Percentiles rank a stretch among this genome's conserved stretches.
phyloP scores from a whole-genome alignment of 2,888 invertebrate species.

The Drosophila hamatofila region DNA sequence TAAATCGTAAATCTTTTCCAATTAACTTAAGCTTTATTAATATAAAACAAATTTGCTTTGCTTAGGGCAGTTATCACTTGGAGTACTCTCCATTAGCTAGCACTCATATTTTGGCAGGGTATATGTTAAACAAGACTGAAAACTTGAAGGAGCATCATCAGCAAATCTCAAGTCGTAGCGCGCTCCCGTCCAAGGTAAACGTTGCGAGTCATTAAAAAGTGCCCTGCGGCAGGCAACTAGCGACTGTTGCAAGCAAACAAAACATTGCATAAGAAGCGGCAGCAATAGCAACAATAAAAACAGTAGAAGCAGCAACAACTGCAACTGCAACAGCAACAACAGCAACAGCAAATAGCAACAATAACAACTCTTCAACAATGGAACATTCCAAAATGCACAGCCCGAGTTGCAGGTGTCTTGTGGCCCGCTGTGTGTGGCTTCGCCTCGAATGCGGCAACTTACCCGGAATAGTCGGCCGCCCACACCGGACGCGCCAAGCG shows the following conservation, averaged over 20 bases:
- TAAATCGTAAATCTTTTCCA: no score
- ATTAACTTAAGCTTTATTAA: no score
- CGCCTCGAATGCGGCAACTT: constrained; percentile 84
- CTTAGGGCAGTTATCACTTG: not conserved
- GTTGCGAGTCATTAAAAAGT: constrained; percentile 74
- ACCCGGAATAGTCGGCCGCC: constrained; percentile 89
- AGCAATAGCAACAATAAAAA: constrained; percentile 32
- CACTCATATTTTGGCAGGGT: constrained; percentile 14
- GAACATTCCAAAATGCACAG: constrained; percentile 49
- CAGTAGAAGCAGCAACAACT: constrained; percentile 10
- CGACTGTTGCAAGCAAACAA: constrained; percentile 45
- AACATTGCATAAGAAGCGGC: constrained; percentile 44
- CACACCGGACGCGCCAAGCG: constrained; percentile 86
- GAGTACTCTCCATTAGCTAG: not conserved
- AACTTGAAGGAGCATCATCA: constrained; percentile 30
- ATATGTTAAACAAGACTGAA: constrained; percentile 14
- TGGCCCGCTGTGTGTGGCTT: constrained; percentile 16
- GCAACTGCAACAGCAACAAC: constrained; percentile 19
- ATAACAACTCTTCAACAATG: constrained; percentile 70
- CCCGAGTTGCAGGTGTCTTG: constrained; percentile 25
- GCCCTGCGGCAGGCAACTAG: constrained; percentile 66
- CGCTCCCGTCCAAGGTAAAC: constrained; percentile 64
- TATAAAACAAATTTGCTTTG: no score
- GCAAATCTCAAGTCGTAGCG: constrained; percentile 58
- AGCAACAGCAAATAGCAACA: constrained; percentile 48